Evolutionary conservation across 2,888 invertebrate species (phyloP).

Genomic region (Orthonevra nobilis): DNA sequence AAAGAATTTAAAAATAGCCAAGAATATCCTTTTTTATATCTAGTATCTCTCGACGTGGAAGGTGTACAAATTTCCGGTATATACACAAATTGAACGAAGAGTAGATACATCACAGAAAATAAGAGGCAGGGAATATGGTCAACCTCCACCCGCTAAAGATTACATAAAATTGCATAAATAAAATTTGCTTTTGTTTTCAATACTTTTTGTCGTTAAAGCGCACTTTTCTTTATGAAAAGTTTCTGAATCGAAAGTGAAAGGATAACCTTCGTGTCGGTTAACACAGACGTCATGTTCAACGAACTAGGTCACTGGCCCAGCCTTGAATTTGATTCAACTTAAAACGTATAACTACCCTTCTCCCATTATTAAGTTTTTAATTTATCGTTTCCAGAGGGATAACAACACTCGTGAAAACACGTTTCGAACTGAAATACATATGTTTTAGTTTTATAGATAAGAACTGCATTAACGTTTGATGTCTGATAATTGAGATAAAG

Average conservation of each 20-base stretch:
- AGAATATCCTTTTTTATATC: conserved; percentile 36
- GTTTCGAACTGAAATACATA: too few species aligned
- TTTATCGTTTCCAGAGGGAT: too few species aligned
- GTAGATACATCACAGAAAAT: conserved; percentile 45
- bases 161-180: conserved; percentile 6
- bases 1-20: conserved; percentile 59
- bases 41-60: conserved; percentile 38
- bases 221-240: conserved; percentile 3
- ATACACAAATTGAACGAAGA: conserved; percentile 65
- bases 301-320: conserved; percentile 50
- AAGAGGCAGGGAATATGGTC: not conserved
- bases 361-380: too few species aligned
- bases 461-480: too few species aligned
- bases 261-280: conserved; percentile 36
- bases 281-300: not conserved
- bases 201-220: not conserved
- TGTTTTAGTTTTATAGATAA: too few species aligned
- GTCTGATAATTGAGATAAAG: too few species aligned
- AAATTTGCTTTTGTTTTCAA: too few species aligned
- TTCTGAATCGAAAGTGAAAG: conserved; percentile 47
- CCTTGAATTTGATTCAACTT: conserved; percentile 46
- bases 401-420: too few species aligned
- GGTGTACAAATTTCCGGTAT: conserved; percentile 58
- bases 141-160: too few species aligned
- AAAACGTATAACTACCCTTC: too few species aligned